phyloP scores from a whole-genome alignment of 2,888 invertebrate species.

The Periphyllus acericola region DNA sequence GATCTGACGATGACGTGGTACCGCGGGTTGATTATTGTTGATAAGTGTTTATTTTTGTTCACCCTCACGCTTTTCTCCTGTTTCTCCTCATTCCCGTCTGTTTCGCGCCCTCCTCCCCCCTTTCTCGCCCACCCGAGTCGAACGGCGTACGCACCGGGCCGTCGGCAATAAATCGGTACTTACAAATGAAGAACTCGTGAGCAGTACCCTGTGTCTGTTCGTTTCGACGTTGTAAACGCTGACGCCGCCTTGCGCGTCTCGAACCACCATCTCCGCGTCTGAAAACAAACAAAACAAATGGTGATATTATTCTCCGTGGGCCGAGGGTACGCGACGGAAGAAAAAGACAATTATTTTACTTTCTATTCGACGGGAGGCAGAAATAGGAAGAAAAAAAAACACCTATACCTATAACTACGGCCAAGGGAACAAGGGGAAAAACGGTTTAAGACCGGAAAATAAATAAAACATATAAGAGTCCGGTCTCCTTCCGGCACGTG shows the following conservation, averaged over 20 bases:
- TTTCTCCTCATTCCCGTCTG: no score
- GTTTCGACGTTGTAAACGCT: constrained; percentile 82
- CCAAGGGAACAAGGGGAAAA: background rate
- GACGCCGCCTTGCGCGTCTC: constrained; percentile 81
- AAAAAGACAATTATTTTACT: background rate
- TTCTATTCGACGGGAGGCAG: background rate
- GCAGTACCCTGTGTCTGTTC: constrained; percentile 77
- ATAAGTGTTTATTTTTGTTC: no score
- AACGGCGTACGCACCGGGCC: no score
- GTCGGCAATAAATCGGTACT: constrained; percentile 68
- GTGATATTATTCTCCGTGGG: constrained; percentile 3
- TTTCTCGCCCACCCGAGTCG: no score
- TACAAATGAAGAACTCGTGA: constrained; percentile 86
- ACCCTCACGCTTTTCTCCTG: no score
- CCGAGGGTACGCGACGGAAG: background rate
- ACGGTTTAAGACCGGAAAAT: background rate
- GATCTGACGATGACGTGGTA: no score
- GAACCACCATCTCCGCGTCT: constrained; percentile 83
- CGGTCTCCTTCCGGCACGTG: background rate
- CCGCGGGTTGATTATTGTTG: no score
- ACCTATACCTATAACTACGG: background rate
- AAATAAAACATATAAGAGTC: background rate
- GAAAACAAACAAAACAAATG: constrained; percentile 67
- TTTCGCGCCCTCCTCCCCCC: no score
- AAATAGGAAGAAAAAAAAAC: no score